Conservation (phyloP, 2,888 invertebrate species). For the Strigamia crassipes region DNA sequence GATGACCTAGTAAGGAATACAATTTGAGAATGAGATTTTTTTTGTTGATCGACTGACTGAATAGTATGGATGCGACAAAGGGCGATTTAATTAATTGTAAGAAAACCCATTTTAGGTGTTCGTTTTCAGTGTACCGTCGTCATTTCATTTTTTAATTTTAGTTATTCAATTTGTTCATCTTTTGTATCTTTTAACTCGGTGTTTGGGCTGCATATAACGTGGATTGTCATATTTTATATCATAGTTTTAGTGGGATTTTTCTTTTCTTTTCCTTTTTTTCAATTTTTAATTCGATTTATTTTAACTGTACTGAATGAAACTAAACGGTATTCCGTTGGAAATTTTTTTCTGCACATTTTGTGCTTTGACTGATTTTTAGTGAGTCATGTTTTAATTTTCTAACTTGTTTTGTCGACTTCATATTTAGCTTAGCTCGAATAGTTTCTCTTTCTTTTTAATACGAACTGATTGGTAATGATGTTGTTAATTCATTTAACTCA, state of each 20-base stretch:
- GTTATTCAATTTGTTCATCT: background rate
- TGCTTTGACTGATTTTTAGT: background rate
- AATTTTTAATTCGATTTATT: background rate
- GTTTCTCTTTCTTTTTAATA: background rate
- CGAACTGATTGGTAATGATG: background rate
- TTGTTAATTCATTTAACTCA: background rate
- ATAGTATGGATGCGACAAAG: background rate
- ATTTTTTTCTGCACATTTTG: background rate
- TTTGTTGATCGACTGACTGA: background rate
- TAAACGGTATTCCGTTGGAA: background rate
- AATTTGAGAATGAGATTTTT: background rate
- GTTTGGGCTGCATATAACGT: conserved; percentile 6
- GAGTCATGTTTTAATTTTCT: background rate
- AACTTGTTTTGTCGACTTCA: background rate
- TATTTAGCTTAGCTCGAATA: background rate
- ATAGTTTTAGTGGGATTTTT: conserved; percentile 1
- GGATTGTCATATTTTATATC: background rate
- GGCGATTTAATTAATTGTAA: background rate
- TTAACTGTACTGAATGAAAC: background rate
- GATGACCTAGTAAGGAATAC: background rate
- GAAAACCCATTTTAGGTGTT: background rate
- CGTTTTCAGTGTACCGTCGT: background rate
- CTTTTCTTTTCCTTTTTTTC: background rate
- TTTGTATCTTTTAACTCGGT: conserved; percentile 15
- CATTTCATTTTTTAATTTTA: conserved; percentile 11